These are phyloP conservation scores for Abramis brama DNA, from an alignment of 2,113 vertebrate genomes.

Conservation along the genomic window DNA sequence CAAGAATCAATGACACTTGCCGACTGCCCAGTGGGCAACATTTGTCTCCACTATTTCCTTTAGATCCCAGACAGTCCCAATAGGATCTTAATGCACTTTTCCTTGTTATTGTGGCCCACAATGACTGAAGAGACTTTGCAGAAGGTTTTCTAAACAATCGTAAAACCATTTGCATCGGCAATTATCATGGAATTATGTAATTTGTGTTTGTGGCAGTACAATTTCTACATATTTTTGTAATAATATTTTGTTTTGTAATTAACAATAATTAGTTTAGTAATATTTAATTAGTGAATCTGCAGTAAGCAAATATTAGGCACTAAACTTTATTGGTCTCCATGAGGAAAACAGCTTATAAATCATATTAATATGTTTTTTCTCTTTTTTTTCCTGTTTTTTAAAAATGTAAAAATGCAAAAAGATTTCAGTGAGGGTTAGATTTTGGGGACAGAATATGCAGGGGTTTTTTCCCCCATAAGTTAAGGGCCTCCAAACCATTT, in stretches of 20 bases:
- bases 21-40: neutral
- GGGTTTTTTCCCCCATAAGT: neutral
- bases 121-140: neutral
- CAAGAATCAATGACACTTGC: conserved; percentile 13
- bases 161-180: neutral
- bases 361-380: too few species aligned
- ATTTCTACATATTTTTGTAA: neutral
- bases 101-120: neutral
- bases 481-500: neutral
- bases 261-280: too few species aligned
- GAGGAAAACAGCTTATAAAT: too few species aligned
- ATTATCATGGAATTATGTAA: neutral
- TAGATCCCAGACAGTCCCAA: neutral
- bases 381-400: too few species aligned
- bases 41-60: neutral
- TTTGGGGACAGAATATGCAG: too few species aligned
- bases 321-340: neutral
- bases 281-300: neutral
- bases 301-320: neutral
- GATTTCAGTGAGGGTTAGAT: too few species aligned
- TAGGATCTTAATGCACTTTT: neutral
- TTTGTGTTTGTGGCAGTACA: neutral
- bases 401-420: too few species aligned
- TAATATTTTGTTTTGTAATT: neutral
- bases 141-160: too few species aligned